Evolutionary conservation across 2,797 vertebrate species (phyloP), one percentile per base, ranked within the genome.

Genomic region (Sebastes paucispinis): DNA sequence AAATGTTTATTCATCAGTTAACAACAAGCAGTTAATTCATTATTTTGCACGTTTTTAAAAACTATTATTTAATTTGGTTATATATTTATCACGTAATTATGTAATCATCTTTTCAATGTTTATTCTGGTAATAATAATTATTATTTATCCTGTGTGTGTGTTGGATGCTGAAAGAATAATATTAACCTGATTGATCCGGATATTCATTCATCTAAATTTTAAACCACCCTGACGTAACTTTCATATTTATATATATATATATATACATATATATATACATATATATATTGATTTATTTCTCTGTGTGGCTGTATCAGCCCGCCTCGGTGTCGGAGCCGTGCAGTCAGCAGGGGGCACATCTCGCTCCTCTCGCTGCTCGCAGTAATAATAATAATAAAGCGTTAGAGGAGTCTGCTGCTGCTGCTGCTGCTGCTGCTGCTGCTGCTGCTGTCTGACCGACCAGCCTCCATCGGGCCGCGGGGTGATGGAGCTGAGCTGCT

Each of bases 151-250:
- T 11, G 16, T 2, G 11, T 31, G 10, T 18, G 29, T 31, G 7
- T 2, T 27, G 22, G 11, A 84, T 85, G 59, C 14, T 34, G 60
- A 5, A 29, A 18, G 14, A 27, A 59, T 12, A 27, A 58, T 20
- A 60, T 9, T 10, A 57, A 1, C 13, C 31, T 11, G 86, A 90
- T 86, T 80, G 83, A 82, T 86, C 69, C 18, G 69, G 39, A 60
- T 57, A 72, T 80, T 88, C 90, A 91, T 92, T 91, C 90, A 92
- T 93, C 80, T 82, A 81, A 69, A 70, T 88, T 91, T 91, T 88
- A 68, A 91, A 94, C 79, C 88, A 81, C 84, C 92, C 94, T 91
- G 91, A 91, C 90, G 88, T 91, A 91, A 91, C 88, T 84, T 86
- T 68, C 50, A 27, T 68, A 47, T 73, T 29, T 32, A 32, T 32